These are phyloP conservation scores for Drosophila asahinai DNA, from an alignment of 1,140 invertebrate genomes.

Conservation along the genomic window DNA sequence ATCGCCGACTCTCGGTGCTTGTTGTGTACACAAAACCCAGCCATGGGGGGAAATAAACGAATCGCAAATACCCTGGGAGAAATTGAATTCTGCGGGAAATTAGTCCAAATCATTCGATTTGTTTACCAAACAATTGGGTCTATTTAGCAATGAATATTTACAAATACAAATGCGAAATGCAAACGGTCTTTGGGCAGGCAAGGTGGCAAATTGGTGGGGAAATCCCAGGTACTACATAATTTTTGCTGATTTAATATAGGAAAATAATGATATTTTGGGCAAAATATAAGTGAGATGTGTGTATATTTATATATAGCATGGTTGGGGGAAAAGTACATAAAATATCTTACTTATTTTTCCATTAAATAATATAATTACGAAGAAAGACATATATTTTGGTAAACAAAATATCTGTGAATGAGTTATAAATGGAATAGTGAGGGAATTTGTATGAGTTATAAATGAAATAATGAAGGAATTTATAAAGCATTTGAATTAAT, in stretches of 20 bases:
- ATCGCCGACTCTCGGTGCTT: slow-evolving; percentile 21
- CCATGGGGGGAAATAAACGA: slow-evolving; percentile 11
- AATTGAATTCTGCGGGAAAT: background rate
- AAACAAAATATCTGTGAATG: background rate
- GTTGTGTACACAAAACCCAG: slow-evolving; percentile 36
- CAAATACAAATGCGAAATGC: background rate
- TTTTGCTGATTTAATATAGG: background rate
- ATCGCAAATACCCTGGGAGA: slow-evolving; percentile 19
- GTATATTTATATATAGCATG: background rate
- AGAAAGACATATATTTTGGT: background rate
- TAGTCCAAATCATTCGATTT: background rate
- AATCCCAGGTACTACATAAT: background rate
- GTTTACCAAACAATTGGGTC: slow-evolving; percentile 13
- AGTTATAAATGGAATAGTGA: background rate
- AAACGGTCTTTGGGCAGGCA: background rate
- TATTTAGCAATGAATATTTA: background rate
- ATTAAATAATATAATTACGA: no score
- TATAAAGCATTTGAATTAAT: background rate
- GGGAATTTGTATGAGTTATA: background rate
- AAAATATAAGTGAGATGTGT: background rate
- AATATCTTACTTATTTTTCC: no score
- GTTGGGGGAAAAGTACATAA: no score
- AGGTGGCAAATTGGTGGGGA: background rate
- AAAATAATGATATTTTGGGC: background rate
- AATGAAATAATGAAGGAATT: background rate